Base-by-base conservation (phyloP, 2,113 vertebrate species). In the Heterocephalus glaber region DNA sequence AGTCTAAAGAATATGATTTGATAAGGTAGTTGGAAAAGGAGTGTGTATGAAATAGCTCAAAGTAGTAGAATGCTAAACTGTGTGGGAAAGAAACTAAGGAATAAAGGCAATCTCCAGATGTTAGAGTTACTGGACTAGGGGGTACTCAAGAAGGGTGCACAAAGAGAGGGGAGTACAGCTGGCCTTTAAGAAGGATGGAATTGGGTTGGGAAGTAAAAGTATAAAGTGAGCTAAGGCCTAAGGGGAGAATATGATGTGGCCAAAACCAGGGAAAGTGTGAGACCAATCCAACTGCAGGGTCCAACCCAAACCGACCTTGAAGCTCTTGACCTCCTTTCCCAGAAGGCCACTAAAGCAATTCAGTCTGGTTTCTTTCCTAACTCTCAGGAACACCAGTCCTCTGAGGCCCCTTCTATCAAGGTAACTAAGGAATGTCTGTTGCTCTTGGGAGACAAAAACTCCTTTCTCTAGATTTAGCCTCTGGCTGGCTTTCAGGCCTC, bases 401-500 rank as follows among this genome's bases (percentile, higher is more conserved):
- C 92, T 85, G 6, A 17, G 63, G 60, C 65, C 54, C 74, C 87
- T 58, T 90, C 76, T 80, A 20, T 87, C 93, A 93, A 65, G 20
- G 33, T 65, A 49, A 38, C 68, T 38, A 54, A 77, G 26, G n/a
- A 56, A 79, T 5, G 26, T n/a, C 61, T 28, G 16, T 16, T 14
- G 44, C 76, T 60, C 81, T 92, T 66, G 83, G 26, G 63, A 61
- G 12, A 63, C 20, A n/a, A 44, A 35, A 95, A 84, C 24, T 12
- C 4, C 63, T 76, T 94, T 88, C 63, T 17, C 58, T 44, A 84
- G 87, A 52, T 35, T 26, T 33, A 91, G 84, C 44, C 44, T 85
- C 87, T 94, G 92, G 76, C 84, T 92, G 83, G 87, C 70, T 63
- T 72, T 86, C 58, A 72, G 85, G 10, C 22, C 13, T 7, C 28